These are phyloP conservation scores for Xanthorhoe designata DNA, from an alignment of 2,888 invertebrate species.

Conservation along the genomic window DNA sequence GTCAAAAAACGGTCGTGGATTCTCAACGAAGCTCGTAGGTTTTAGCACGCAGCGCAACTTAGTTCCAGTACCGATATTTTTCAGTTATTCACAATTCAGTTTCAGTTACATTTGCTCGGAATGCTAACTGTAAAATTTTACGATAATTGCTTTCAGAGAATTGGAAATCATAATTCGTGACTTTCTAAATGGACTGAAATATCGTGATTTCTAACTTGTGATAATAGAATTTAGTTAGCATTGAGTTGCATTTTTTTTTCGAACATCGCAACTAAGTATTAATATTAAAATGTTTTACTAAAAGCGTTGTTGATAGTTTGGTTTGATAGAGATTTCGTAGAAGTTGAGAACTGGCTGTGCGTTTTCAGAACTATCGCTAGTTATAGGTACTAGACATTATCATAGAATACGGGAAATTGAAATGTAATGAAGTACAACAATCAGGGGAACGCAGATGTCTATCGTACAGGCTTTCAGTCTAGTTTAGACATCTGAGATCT, in stretches of 20 bases:
- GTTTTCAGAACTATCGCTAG: no score
- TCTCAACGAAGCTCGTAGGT: no score
- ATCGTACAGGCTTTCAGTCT: no score
- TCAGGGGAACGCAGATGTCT: no score
- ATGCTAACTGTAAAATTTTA: conserved; percentile 1
- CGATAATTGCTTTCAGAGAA: conserved; percentile 1
- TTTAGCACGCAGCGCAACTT: neutral
- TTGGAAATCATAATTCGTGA: neutral
- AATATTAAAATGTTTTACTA: neutral
- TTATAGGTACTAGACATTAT: no score
- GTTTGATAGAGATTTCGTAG: neutral
- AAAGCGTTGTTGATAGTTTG: neutral
- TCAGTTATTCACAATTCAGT: neutral
- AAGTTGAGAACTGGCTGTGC: no score
- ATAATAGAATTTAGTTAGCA: neutral
- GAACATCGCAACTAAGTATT: no score
- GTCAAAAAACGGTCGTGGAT: neutral
- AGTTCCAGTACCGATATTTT: neutral
- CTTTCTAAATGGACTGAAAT: neutral
- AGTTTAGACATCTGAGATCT: no score
- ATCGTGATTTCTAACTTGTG: neutral
- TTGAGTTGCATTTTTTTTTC: neutral
- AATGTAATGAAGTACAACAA: no score
- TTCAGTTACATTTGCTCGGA: neutral
- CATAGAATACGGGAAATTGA: no score